Percentiles rank a stretch among this genome's conserved stretches.
Evolutionary conservation across 2,888 invertebrate genomes (phyloP).

Genomic region (Campopleginae sp.): DNA sequence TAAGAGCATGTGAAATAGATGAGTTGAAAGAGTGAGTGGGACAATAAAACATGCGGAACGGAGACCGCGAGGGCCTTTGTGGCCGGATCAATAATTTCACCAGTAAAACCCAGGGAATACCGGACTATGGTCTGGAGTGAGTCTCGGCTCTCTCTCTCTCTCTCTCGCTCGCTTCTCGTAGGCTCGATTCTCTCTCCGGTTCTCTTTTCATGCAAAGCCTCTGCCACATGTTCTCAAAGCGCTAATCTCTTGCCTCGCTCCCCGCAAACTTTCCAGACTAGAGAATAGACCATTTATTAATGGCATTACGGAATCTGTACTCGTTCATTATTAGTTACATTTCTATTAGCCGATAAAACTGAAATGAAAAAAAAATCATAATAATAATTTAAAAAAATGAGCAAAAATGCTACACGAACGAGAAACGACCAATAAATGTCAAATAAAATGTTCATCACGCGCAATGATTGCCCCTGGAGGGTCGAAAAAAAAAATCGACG

Average conservation of each 20-base stretch:
- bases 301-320: neutral
- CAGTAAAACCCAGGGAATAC: slow-evolving; percentile 62
- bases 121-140: slow-evolving; percentile 54
- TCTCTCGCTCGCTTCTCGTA: neutral
- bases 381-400: too few species aligned
- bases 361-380: neutral
- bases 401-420: neutral
- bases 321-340: neutral
- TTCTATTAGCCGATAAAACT: neutral
- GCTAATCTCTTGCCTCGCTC: slow-evolving; percentile 24
- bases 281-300: neutral
- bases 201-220: slow-evolving; percentile 34
- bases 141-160: slow-evolving; percentile 18
- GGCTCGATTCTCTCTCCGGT: slow-evolving; percentile 13
- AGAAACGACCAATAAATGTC: neutral
- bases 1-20: slow-evolving; percentile 6
- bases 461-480: too few species aligned
- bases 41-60: slow-evolving; percentile 63
- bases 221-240: slow-evolving; percentile 36
- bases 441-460: too few species aligned
- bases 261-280: neutral
- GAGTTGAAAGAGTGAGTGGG: slow-evolving; percentile 50
- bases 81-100: slow-evolving; percentile 67
- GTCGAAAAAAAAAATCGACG: too few species aligned
- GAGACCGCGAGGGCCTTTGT: slow-evolving; percentile 63